Evolutionary conservation across 2,888 invertebrate species (phyloP).

Genomic region (Idaea dimidiata): DNA sequence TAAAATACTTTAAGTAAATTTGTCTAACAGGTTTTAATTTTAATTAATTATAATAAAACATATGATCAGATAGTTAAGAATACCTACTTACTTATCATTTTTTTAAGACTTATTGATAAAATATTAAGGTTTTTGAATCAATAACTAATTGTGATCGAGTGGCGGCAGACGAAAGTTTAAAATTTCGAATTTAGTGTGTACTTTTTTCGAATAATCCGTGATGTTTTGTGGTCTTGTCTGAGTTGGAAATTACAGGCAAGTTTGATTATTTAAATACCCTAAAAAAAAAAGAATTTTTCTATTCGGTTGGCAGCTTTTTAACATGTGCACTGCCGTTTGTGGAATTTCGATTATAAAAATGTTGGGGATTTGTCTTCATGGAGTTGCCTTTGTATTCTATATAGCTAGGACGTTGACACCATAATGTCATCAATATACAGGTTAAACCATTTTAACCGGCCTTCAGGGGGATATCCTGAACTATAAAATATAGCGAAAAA

Average conservation of each 20-base stretch:
- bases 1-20: not conserved
- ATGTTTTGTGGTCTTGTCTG: not conserved
- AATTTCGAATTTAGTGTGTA: not conserved
- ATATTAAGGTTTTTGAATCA: not conserved
- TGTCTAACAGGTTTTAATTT: not conserved
- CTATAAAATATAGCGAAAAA: too few species aligned
- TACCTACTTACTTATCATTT: not conserved
- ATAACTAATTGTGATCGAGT: not conserved
- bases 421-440: too few species aligned
- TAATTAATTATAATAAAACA: too few species aligned
- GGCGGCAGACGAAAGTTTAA: not conserved
- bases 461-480: too few species aligned
- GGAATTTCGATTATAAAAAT: too few species aligned
- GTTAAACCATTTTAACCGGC: too few species aligned
- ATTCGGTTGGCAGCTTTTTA: too few species aligned
- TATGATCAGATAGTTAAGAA: not conserved
- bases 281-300: too few species aligned
- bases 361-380: too few species aligned
- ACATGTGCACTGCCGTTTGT: too few species aligned
- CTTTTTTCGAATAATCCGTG: not conserved
- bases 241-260: not conserved
- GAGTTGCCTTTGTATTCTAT: too few species aligned
- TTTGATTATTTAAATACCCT: not conserved
- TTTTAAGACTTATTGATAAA: not conserved
- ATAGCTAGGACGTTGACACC: too few species aligned